A percentile compares a stretch with the other conserved stretches of the same genome.
These are phyloP conservation scores for Drosophila virilis DNA, from an alignment of 1,140 invertebrate species.

Conservation along the genomic window DNA sequence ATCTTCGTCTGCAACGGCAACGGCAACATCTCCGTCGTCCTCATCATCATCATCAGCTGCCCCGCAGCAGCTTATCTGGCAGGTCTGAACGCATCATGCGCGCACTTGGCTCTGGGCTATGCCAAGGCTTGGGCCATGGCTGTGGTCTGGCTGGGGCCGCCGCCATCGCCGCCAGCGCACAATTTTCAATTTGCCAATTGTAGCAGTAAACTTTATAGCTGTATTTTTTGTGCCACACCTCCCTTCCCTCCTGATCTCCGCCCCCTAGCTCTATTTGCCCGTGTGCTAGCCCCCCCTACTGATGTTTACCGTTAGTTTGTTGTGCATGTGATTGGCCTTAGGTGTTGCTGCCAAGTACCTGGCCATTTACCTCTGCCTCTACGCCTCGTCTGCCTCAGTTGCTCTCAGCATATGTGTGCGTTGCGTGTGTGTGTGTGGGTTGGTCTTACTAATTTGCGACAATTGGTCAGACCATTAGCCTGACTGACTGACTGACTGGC, in stretches of 20 bases:
- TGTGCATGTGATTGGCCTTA: constrained; percentile 75
- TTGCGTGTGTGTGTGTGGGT: constrained; percentile 9
- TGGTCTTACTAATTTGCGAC: constrained; percentile 71
- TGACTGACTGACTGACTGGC: constrained; percentile 29
- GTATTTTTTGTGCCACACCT: constrained; percentile 35
- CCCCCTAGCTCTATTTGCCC: not conserved
- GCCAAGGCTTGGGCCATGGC: constrained; percentile 20
- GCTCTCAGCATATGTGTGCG: constrained; percentile 2
- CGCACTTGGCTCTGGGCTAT: constrained; percentile 33
- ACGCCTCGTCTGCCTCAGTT: not conserved
- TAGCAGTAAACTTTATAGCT: constrained; percentile 81
- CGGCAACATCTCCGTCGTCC: constrained; percentile 12
- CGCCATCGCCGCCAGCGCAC: constrained; percentile 59
- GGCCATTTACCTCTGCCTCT: constrained; percentile 37
- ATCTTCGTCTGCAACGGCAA: constrained; percentile 57
- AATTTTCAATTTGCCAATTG: constrained; percentile 83
- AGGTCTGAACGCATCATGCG: constrained; percentile 20
- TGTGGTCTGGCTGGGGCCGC: constrained; percentile 36
- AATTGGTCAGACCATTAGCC: constrained; percentile 73
- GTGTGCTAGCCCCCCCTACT: not conserved
- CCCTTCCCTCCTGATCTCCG: not conserved
- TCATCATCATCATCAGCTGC: constrained; percentile 10
- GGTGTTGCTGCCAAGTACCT: constrained; percentile 68
- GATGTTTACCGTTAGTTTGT: constrained; percentile 61
- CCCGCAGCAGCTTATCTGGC: constrained; percentile 23